Evolutionary conservation across 2,888 invertebrate species (phyloP).

Genomic region (Seira musarum): DNA sequence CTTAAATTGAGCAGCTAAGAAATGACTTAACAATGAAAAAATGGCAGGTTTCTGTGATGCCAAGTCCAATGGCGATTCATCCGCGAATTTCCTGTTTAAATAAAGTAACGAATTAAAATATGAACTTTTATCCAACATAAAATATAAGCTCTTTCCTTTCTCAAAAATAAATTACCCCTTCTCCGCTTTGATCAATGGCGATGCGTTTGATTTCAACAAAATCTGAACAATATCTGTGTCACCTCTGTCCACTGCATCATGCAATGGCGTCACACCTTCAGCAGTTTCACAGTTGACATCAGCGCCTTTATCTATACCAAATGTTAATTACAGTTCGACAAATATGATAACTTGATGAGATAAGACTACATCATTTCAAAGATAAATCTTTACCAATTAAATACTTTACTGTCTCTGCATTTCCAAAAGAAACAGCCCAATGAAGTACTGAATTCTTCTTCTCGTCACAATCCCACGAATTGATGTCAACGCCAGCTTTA

Average conservation of each 20-base stretch:
- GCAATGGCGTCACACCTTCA: conserved; percentile 77
- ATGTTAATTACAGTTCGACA: conserved; percentile 11
- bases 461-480: conserved; percentile 77
- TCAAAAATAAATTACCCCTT: conserved; percentile 75
- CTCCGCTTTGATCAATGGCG: conserved; percentile 74
- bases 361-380: conserved; percentile 17
- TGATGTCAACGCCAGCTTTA: conserved; percentile 76
- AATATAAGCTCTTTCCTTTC: too few relatives aligned
- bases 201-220: conserved; percentile 76
- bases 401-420: conserved; percentile 76
- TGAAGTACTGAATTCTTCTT: conserved; percentile 78
- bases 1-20: conserved; percentile 66
- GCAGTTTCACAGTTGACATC: conserved; percentile 76
- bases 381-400: conserved; percentile 74
- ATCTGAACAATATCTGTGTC: conserved; percentile 75
- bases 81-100: conserved; percentile 73
- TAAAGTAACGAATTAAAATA: conserved; percentile 51
- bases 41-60: conserved; percentile 72
- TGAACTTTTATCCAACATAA: conserved; percentile 17
- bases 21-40: conserved; percentile 70
- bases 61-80: conserved; percentile 72
- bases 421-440: conserved; percentile 79
- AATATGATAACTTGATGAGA: too few relatives aligned
- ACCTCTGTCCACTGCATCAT: conserved; percentile 77
- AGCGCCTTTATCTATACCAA: conserved; percentile 75